phyloP scores from a whole-genome alignment of 2,113 vertebrate genomes.

The Callocephalon fimbriatum region DNA sequence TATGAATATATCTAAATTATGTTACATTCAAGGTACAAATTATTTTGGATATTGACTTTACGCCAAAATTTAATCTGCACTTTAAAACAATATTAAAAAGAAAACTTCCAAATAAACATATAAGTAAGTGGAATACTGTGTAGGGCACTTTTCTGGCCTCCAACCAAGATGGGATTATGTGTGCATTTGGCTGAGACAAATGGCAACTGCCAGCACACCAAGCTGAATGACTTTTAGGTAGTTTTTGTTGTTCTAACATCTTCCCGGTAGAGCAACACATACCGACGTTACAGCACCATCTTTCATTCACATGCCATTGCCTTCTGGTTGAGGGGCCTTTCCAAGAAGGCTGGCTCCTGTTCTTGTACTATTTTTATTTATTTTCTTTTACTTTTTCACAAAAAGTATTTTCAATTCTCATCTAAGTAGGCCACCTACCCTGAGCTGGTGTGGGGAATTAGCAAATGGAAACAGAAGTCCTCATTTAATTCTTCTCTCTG shows the following conservation, averaged over 20 bases:
- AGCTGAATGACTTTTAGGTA: neutral
- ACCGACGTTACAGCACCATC: accelerated
- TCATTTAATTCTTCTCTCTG: neutral
- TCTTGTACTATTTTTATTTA: neutral
- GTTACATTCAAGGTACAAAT: neutral
- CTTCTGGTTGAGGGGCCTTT: neutral
- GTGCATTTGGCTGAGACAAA: neutral
- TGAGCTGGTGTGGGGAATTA: neutral
- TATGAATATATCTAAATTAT: neutral
- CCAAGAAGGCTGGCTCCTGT: neutral
- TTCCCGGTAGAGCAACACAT: neutral
- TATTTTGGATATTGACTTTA: neutral
- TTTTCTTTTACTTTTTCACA: neutral
- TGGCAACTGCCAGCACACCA: neutral
- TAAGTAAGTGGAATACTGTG: neutral
- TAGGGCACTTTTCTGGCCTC: neutral
- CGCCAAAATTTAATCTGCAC: neutral
- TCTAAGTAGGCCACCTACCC: neutral
- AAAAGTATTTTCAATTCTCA: neutral
- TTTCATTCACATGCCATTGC: neutral
- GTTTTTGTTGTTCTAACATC: neutral
- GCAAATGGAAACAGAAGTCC: neutral
- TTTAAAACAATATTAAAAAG: neutral
- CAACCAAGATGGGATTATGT: neutral
- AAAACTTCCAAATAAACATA: neutral